Evolutionary conservation across 92 coral and sea anemone genomes (phyloP), one percentile per base, ranked within the genome.

Genomic region (Heliopora coerulea): DNA sequence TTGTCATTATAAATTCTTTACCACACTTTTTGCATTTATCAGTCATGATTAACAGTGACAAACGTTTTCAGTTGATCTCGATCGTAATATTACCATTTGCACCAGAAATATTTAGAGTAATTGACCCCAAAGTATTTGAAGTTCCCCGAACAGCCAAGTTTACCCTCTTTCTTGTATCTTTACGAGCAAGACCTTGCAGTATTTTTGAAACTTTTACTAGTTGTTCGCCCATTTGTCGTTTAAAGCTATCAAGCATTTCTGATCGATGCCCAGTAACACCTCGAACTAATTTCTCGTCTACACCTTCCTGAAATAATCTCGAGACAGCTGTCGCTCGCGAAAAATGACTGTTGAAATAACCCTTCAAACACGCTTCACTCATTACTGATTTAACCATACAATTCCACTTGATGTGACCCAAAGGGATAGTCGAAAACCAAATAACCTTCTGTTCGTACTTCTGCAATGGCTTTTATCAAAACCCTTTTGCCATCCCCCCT

Each of bases 221-320:
- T 33, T 35, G 70, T 64, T 62, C 48, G 19, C 62, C 81, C 44
- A 26, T 27, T 59, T 78, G 39, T 52, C 74, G 49, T 54, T 78
- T 78, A 32, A 65, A 78, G 21, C 83, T 10, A 41, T 66, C 46
- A 11, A 78, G 39, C 14, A 67, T 68, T 54, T 54, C 76, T 10
- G 66, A 78, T 65, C 83, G 66, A 66, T 78, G 75, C 49, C 75
- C 75, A 52, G 82, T 78, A 17, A 65, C 66, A 21, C 75, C 73
- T 30, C 48, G 24, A 52, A 78, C 17, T 50, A 50, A 23, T 50
- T 50, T 50, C 7, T n/a, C 26, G 26, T 50, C 58, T 23, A 50
- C 78, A 30, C 39, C 29, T 8, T 68, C 24, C 20, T 68, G 74
- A 23, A 41, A 48, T 17, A 68, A 68, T 48, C 80, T 75, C 56